Percentiles rank a stretch among this genome's conserved stretches.
Conservation (phyloP, 2,888 invertebrate genomes). For the Reticulitermes lucifugus region DNA sequence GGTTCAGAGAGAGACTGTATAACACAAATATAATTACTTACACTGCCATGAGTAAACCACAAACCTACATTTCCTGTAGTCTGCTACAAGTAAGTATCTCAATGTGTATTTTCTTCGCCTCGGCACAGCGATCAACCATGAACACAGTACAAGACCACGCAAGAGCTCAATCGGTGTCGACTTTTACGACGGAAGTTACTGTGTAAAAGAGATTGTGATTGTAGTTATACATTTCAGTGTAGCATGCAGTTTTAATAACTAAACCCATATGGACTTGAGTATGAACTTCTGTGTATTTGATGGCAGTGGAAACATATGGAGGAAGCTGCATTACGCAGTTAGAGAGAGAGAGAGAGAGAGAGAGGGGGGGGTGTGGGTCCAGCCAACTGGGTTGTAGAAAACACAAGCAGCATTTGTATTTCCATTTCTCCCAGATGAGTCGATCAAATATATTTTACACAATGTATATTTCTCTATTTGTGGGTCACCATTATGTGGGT, state of each 20-base stretch:
- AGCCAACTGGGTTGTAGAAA: not conserved
- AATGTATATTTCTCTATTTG: not conserved
- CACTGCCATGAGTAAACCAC: too few relatives aligned
- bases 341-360: not conserved
- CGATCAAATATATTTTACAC: constrained; percentile 1
- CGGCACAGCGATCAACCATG: too few relatives aligned
- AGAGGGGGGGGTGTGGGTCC: not conserved
- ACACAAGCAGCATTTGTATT: not conserved
- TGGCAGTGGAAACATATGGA: not conserved
- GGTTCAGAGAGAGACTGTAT: too few relatives aligned
- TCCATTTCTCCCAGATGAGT: not conserved
- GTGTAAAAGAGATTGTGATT: not conserved
- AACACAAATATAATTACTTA: too few relatives aligned
- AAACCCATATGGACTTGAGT: not conserved
- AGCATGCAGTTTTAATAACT: not conserved
- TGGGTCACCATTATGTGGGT: not conserved
- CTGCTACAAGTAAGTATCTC: too few relatives aligned
- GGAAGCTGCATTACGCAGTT: not conserved
- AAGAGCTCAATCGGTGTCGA: too few relatives aligned
- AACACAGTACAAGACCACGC: too few relatives aligned
- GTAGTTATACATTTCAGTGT: not conserved
- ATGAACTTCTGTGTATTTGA: not conserved
- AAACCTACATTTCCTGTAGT: too few relatives aligned
- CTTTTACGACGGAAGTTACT: too few relatives aligned
- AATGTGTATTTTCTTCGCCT: too few relatives aligned